These are phyloP conservation scores for Pristionchus exspectatus DNA, from an alignment of 2,888 invertebrate genomes.

Conservation along the genomic window DNA sequence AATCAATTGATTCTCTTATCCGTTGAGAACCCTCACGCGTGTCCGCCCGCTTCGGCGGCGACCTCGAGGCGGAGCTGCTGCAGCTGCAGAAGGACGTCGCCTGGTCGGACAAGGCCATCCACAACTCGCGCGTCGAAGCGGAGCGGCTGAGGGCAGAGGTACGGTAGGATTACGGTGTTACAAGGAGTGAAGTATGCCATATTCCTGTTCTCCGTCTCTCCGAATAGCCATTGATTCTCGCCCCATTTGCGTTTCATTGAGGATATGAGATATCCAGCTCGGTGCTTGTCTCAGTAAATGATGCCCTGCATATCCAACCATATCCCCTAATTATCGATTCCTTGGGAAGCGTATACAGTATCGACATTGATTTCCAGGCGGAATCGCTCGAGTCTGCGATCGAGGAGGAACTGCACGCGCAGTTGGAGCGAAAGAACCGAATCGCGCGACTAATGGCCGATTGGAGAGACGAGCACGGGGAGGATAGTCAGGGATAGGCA, in stretches of 20 bases:
- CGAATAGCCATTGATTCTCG: too few species aligned
- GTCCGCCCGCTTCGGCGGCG: neutral
- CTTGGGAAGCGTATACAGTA: too few species aligned
- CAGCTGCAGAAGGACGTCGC: conserved; percentile 15
- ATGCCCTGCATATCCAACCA: too few species aligned
- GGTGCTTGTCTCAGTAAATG: too few species aligned
- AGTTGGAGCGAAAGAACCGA: neutral
- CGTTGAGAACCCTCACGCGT: neutral
- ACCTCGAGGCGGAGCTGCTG: conserved; percentile 35
- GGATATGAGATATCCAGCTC: too few species aligned
- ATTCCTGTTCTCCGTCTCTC: too few species aligned
- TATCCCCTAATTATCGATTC: neutral
- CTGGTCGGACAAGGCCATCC: conserved; percentile 26
- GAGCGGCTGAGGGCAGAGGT: conserved; percentile 26
- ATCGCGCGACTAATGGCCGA: conserved; percentile 18
- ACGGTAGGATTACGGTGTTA: conserved; percentile 22
- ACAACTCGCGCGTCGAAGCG: neutral
- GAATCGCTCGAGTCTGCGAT: neutral
- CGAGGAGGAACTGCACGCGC: neutral
- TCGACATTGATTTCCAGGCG: neutral
- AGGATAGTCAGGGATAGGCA: conserved; percentile 40
- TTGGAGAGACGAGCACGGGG: conserved; percentile 25
- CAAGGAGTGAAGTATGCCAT: too few species aligned
- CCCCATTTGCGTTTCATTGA: too few species aligned
- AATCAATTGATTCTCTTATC: neutral